Base-by-base conservation (phyloP, 2,888 invertebrate genomes). In the Thera obeliscata region DNA sequence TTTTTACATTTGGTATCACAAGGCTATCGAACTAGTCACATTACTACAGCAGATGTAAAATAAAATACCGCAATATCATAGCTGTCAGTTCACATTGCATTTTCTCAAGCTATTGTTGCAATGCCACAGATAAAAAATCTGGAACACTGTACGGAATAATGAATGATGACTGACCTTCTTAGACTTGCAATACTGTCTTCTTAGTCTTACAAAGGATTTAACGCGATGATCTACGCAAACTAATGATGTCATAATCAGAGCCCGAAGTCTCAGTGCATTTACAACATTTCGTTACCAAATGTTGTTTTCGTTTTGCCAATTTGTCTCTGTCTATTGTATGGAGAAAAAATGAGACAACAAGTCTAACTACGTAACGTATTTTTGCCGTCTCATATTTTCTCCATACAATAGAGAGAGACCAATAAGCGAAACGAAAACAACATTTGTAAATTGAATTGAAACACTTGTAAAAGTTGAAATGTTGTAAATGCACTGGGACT, bases 51-150 rank as follows among this genome's bases (percentile, higher is more conserved):
- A 65, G 65, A 61, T 65, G 61, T 35, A 46, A 63, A 49, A 57
- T 57, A 2, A 67, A 67, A 67, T 64, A 66, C 56, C 56, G 56
- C 52, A 69, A 64, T 46, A 60, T 50, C 12, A 46, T 60, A 52
- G 46, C 57, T 59, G 56, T 46, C 36, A 49, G 66, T 69, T 74
- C 67, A 61, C 73, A 70, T 63, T 72, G 50, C 54, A 58, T 74
- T 69, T 76, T 76, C 76, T 70, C 76, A 76, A 46, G 67, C 69
- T 38, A 75, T 76, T 74, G 74, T 74, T 36, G 57, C 72, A 71
- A 59, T 68, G 69, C 48, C 64, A 66, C 66, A 75, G 49, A 56
- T 63, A 56, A 63, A 65, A 76, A 72, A 73, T 73, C 67, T 77
- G 59, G 76, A 74, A 71, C 76, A 66, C 59, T 61, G 60, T 67